Conservation (phyloP, 2,797 vertebrate genomes). For the Muscicapa striata region DNA sequence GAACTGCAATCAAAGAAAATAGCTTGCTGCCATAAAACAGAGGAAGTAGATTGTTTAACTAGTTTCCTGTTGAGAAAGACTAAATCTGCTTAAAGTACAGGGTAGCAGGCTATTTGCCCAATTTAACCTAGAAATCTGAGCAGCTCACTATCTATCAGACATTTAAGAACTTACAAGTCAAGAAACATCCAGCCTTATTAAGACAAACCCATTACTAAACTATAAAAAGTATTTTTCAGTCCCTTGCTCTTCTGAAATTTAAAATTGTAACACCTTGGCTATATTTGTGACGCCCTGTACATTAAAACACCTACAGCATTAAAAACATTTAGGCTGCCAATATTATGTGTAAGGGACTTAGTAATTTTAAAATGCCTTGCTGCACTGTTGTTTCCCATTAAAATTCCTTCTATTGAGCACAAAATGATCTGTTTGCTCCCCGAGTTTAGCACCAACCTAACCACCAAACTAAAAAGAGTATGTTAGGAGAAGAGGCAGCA, state of each 20-base stretch:
- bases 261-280: neutral
- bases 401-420: neutral
- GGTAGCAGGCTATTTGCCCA: neutral
- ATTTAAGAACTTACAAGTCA: neutral
- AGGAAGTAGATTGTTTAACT: neutral
- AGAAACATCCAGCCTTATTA: neutral
- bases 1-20: neutral
- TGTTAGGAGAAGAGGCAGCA: neutral
- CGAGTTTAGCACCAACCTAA: neutral
- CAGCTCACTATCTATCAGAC: no score
- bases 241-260: neutral
- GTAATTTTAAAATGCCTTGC: neutral
- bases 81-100: neutral
- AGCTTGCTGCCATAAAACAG: neutral
- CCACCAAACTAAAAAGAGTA: accelerated
- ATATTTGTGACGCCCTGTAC: neutral
- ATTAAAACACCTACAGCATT: accelerated
- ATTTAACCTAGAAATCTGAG: neutral
- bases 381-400: accelerated
- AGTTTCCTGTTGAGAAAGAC: neutral
- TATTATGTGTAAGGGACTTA: accelerated
- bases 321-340: neutral
- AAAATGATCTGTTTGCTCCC: accelerated
- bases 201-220: neutral
- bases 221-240: neutral